Conservation (phyloP, 2,888 invertebrate species). For the Panopea generosa region DNA sequence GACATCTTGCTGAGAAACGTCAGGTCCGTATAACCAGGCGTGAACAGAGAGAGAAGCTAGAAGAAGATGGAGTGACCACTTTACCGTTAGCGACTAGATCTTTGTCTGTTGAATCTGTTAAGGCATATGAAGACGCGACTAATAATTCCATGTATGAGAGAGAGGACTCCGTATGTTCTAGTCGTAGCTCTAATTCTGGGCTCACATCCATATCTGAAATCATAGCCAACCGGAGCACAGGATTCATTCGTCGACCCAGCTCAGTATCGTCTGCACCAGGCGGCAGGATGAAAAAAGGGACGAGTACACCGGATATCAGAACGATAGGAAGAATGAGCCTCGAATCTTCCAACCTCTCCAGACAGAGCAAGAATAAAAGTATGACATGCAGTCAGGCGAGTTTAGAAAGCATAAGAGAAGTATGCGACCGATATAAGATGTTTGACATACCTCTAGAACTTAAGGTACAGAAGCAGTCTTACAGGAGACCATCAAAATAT, state of each 20-base stretch:
- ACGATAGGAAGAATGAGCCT: constrained; percentile 27
- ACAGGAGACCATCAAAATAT: constrained; percentile 15
- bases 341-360: constrained; percentile 1
- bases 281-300: constrained; percentile 21
- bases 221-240: constrained; percentile 21
- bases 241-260: not conserved
- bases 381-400: constrained; percentile 17
- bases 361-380: constrained; percentile 4
- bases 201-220: constrained; percentile 40
- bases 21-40: constrained; percentile 44
- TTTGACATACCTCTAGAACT: constrained; percentile 43
- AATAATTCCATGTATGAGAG: constrained; percentile 25
- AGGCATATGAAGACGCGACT: constrained; percentile 18
- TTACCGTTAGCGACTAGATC: constrained; percentile 30
- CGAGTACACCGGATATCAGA: constrained; percentile 43
- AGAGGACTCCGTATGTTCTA: constrained; percentile 48
- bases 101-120: constrained; percentile 41
- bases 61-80: constrained; percentile 23
- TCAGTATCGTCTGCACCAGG: not conserved
- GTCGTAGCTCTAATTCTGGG: constrained; percentile 49
- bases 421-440: constrained; percentile 27
- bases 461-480: constrained; percentile 9
- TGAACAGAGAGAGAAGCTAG: constrained; percentile 29
- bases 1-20: constrained; percentile 59
- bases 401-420: constrained; percentile 48